Evolutionary conservation across 2,888 invertebrate genomes (phyloP).

Genomic region (Leptopilina drosophilae): DNA sequence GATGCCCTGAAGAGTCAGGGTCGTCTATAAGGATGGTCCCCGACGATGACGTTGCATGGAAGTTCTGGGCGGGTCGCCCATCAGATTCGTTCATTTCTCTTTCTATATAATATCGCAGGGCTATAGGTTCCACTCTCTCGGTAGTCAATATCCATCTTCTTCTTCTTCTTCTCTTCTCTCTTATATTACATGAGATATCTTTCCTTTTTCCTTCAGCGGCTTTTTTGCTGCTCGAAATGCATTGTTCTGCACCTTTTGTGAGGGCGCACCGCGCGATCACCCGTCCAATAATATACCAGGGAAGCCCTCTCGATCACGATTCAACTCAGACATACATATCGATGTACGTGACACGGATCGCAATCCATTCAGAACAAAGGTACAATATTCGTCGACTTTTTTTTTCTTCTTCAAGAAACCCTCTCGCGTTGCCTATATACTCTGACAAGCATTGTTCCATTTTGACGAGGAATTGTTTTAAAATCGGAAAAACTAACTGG

Average conservation of each 20-base stretch:
- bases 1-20: conserved; percentile 38
- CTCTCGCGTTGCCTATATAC: conserved; percentile 40
- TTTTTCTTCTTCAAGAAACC: conserved; percentile 22
- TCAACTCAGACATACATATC: conserved; percentile 63
- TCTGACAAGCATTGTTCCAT: conserved; percentile 58
- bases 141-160: conserved; percentile 57
- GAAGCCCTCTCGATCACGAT: conserved; percentile 69
- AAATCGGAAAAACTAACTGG: background rate
- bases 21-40: conserved; percentile 50
- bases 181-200: conserved; percentile 49
- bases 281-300: conserved; percentile 65
- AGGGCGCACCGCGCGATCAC: conserved; percentile 67
- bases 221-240: conserved; percentile 58
- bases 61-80: conserved; percentile 73
- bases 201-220: conserved; percentile 39
- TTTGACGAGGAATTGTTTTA: conserved; percentile 49
- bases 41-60: conserved; percentile 74
- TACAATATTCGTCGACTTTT: conserved; percentile 33
- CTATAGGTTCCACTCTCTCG: conserved; percentile 43
- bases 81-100: conserved; percentile 67
- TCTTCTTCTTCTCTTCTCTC: conserved; percentile 40
- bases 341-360: conserved; percentile 60
- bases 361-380: conserved; percentile 57
- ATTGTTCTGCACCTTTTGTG: conserved; percentile 72
- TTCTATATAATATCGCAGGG: conserved; percentile 16